phyloP scores from a whole-genome alignment of 2,888 invertebrate genomes.

The Ligdia adustata region DNA sequence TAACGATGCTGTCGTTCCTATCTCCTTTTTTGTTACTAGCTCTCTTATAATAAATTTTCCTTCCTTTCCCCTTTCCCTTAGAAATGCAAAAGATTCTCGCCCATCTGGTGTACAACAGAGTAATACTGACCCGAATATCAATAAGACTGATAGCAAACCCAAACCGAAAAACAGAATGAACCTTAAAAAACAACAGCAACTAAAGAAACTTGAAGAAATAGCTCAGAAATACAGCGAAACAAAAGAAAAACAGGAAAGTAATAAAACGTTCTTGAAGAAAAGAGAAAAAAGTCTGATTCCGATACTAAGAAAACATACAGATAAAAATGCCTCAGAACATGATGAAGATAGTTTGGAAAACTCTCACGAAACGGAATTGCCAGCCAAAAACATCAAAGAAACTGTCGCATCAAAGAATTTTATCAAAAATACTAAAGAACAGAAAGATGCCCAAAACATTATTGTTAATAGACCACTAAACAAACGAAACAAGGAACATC shows the following conservation, averaged over 20 bases:
- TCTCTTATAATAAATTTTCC: slow-evolving; percentile 48
- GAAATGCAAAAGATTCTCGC: slow-evolving; percentile 60
- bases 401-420: slow-evolving; percentile 2
- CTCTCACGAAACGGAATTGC: neutral
- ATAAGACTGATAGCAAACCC: slow-evolving; percentile 45
- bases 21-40: slow-evolving; percentile 76
- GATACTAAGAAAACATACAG: slow-evolving; percentile 46
- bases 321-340: slow-evolving; percentile 34
- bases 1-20: slow-evolving; percentile 58
- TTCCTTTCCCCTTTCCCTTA: slow-evolving; percentile 77
- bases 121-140: slow-evolving; percentile 57
- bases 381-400: slow-evolving; percentile 14
- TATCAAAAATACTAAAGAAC: slow-evolving; percentile 1
- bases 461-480: slow-evolving; percentile 23
- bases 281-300: slow-evolving; percentile 66
- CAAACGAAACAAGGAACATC: slow-evolving; percentile 18
- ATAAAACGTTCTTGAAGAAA: slow-evolving; percentile 33
- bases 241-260: slow-evolving; percentile 44
- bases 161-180: slow-evolving; percentile 55
- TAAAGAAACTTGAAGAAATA: slow-evolving; percentile 72
- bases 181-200: slow-evolving; percentile 62
- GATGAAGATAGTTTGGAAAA: slow-evolving; percentile 18
- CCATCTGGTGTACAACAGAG: slow-evolving; percentile 56
- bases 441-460: slow-evolving; percentile 7
- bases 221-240: slow-evolving; percentile 65